Base-by-base conservation (phyloP, 2,888 invertebrate genomes). In the Mystacides longicornis region DNA sequence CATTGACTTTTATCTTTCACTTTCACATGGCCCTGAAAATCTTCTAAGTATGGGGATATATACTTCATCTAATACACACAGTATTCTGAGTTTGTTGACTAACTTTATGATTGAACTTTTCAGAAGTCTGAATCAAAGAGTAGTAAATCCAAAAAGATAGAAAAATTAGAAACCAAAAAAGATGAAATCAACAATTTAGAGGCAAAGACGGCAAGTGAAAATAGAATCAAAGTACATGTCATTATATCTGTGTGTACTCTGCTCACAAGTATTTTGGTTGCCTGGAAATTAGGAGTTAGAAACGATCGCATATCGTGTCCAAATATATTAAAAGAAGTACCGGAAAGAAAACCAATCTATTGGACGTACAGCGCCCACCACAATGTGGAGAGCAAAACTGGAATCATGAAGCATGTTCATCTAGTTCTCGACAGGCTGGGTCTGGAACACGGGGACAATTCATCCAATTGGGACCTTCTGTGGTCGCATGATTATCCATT, bases 401-500 rank as follows among this genome's bases (percentile, higher is more conserved):
- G 87, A 0, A 79, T 89, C 63, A 73, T 93, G 55, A 82, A 81
- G 65, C 94, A 97, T 70, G 89, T 98, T 0, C 82, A 86, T 65
- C 75, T 81, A 27, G 86, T 93, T 1, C 77, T 98, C 59, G 76
- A 86, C 7, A 76, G 86, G 60, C 69, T 90, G 14, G 94, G 93
- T 0, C 94, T 85, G 64, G 71, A 79, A 54, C 78, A 82, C 61
- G 78, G 75, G 1, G 69, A 71, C 0, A 73, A 80, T 27, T 65
- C 73, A 7, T 70, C 79, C 0, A 76, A 85, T 1, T 97, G 96
- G 94, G 84, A 87, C 67, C 75, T 97, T 0, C 71, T 97, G 9
- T 98, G 98, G 97, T 86, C 94, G 0, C 93, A 96, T 69, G 92
- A 93, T 65, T 96, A 92, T 68, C 96, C 96, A 0, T 96, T 94